A percentile compares a stretch with the other conserved stretches of the same genome.
phyloP scores from a whole-genome alignment of 2,797 vertebrate species.

The Eulemur rubriventer region DNA sequence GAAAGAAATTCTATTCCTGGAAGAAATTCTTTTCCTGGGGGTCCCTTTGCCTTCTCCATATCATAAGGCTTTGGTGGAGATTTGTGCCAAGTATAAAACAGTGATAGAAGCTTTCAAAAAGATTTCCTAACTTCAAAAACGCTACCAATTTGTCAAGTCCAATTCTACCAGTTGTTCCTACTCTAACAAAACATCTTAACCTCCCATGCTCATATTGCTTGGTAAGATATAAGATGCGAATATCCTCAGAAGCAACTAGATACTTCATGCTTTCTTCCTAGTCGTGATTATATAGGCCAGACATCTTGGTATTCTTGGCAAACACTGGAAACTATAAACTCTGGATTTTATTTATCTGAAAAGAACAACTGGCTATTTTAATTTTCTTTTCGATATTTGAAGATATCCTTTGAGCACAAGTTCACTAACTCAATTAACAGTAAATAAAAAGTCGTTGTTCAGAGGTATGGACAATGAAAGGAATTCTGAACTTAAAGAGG shows the following conservation, averaged over 20 bases:
- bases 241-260: not conserved
- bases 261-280: not conserved
- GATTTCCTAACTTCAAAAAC: not conserved
- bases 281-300: not conserved
- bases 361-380: conserved; percentile 41
- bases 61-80: not conserved
- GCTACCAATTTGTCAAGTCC: not conserved
- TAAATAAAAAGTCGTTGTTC: conserved; percentile 61
- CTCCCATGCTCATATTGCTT: not conserved
- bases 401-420: conserved; percentile 19
- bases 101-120: not conserved
- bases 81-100: not conserved
- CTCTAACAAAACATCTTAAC: not conserved
- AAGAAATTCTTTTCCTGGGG: not conserved
- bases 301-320: not conserved
- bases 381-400: conserved; percentile 28
- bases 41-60: not conserved
- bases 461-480: conserved; percentile 48
- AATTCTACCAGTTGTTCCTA: not conserved
- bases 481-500: conserved; percentile 51
- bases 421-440: conserved; percentile 62
- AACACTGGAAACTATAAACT: not conserved
- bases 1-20: not conserved
- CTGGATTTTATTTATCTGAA: not conserved
- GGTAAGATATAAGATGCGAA: not conserved